These are phyloP conservation scores for Sinosuthora webbiana DNA, from an alignment of 2,113 vertebrate genomes.

Conservation along the genomic window DNA sequence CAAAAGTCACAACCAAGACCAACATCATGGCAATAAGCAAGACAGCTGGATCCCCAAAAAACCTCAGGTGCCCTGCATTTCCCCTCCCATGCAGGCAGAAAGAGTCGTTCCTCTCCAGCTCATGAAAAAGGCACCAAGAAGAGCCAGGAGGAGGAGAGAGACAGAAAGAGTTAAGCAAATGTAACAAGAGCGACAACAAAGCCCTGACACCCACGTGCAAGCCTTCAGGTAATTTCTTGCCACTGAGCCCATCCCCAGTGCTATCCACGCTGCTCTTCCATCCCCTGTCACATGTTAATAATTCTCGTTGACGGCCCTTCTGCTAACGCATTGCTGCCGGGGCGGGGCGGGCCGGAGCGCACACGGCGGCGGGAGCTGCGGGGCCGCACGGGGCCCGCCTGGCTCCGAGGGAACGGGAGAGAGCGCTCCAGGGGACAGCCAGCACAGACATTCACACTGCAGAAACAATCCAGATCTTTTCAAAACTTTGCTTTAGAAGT, in stretches of 20 bases:
- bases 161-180: background rate
- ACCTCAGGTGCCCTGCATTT: background rate
- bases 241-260: background rate
- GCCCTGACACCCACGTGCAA: background rate
- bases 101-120: rapidly evolving
- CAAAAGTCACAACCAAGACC: background rate
- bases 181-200: background rate
- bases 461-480: background rate
- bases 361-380: background rate
- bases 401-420: rapidly evolving
- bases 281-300: background rate
- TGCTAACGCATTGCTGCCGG: background rate
- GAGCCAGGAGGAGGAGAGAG: background rate
- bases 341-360: background rate
- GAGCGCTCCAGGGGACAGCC: background rate
- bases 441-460: background rate
- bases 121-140: background rate
- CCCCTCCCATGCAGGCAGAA: background rate
- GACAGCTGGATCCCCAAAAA: background rate
- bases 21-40: background rate
- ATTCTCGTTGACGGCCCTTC: background rate
- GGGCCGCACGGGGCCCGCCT: background rate
- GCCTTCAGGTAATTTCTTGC: background rate
- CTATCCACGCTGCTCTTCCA: background rate
- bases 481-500: background rate